Conservation (phyloP, 2,888 invertebrate genomes). For the Mythimna loreyi region DNA sequence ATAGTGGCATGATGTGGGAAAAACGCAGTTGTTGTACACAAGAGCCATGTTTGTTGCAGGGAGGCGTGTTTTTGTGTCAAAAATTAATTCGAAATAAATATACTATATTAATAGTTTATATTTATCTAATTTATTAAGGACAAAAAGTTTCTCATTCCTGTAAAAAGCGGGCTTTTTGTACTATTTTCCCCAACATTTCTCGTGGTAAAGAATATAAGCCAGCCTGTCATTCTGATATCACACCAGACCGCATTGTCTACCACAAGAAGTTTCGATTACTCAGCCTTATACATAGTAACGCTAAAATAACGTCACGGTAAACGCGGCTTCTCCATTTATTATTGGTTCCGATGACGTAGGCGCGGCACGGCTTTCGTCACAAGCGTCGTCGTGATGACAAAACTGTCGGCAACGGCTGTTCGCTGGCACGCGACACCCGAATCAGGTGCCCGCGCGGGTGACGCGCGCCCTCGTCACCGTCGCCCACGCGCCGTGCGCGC, state of each 20-base stretch:
- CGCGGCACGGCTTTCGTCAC: not conserved
- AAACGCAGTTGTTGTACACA: conserved; percentile 56
- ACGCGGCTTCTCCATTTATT: conserved; percentile 60
- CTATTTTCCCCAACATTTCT: not conserved
- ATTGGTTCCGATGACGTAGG: conserved; percentile 64
- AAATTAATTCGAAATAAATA: not conserved
- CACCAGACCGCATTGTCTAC: conserved; percentile 2
- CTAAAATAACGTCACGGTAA: conserved; percentile 50
- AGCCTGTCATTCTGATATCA: conserved; percentile 23
- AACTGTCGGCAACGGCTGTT: conserved; percentile 42
- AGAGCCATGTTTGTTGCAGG: conserved; percentile 18
- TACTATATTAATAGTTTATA: not conserved
- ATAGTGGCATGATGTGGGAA: conserved; percentile 63
- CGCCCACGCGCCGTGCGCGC: conserved; percentile 24
- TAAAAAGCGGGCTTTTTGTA: not conserved
- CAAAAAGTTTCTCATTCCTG: not conserved
- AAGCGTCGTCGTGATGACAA: conserved; percentile 61
- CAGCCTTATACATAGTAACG: conserved; percentile 46
- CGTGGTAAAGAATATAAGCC: not conserved
- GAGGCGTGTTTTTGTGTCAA: conserved; percentile 11
- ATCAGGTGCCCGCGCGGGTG: conserved; percentile 56
- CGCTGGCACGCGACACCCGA: conserved; percentile 69
- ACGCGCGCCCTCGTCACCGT: conserved; percentile 47
- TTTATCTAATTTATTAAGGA: not conserved
- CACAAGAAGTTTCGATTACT: conserved; percentile 42